A percentile compares a stretch with the other conserved stretches of the same genome.
phyloP scores from a whole-genome alignment of 2,888 invertebrate genomes.

The Sylvicola cinctus region DNA sequence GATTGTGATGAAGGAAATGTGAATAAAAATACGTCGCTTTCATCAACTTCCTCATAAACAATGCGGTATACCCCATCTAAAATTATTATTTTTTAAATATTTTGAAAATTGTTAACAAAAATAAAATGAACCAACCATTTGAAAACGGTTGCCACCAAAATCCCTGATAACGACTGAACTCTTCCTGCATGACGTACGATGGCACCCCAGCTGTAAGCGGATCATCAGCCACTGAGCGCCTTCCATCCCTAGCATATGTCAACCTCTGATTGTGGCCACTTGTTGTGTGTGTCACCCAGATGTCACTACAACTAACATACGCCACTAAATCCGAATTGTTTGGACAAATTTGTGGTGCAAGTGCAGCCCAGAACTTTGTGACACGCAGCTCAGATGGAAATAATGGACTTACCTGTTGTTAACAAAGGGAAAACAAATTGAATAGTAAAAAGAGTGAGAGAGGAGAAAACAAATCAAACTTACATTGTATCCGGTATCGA shows the following conservation, averaged over 20 bases:
- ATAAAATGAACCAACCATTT: conserved; percentile 27
- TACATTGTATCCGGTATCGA: conserved; percentile 50
- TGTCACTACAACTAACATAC: conserved; percentile 74
- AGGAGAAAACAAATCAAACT: conserved; percentile 11
- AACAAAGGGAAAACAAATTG: conserved; percentile 8
- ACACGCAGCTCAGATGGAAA: conserved; percentile 42
- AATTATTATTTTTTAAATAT: conserved; percentile 9
- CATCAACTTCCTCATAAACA: conserved; percentile 72
- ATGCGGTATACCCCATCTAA: conserved; percentile 58
- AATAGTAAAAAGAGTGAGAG: conserved; percentile 8
- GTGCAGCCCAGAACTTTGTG: conserved; percentile 44
- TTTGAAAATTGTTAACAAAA: not conserved
- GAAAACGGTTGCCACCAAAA: conserved; percentile 94
- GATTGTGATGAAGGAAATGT: conserved; percentile 70
- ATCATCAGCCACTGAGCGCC: conserved; percentile 51
- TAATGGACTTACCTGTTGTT: conserved; percentile 32
- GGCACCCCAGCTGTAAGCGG: conserved; percentile 87
- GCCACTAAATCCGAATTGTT: conserved; percentile 52
- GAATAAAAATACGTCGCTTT: conserved; percentile 77
- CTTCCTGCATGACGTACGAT: conserved; percentile 96
- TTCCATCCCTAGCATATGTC: conserved; percentile 48
- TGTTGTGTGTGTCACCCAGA: conserved; percentile 55
- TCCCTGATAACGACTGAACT: conserved; percentile 88
- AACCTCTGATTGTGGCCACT: conserved; percentile 46
- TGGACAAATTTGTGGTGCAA: conserved; percentile 53